Evolutionary conservation across 1,140 invertebrate species (phyloP).

Genomic region (Elymnias hypermnestra): DNA sequence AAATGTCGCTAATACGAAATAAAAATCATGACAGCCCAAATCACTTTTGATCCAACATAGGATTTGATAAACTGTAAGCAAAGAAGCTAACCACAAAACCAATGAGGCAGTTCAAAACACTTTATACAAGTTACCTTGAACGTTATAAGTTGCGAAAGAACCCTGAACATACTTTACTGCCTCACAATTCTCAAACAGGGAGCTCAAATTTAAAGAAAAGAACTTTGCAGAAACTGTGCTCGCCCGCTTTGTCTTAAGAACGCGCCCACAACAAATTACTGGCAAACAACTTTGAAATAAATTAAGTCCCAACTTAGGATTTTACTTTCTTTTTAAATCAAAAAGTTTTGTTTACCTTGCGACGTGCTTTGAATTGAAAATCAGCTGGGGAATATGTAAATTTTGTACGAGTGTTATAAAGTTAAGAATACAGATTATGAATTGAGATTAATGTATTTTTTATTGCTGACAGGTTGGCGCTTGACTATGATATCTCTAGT

Average conservation of each 20-base stretch:
- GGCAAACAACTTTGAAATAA: constrained; percentile 70
- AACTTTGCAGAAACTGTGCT: constrained; percentile 2
- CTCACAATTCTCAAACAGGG: constrained; percentile 1
- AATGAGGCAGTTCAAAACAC: too few species aligned
- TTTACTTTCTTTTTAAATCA: constrained; percentile 65
- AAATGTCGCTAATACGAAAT: too few species aligned
- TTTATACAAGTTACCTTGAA: background rate
- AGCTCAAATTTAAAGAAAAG: constrained; percentile 3
- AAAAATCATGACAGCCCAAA: too few species aligned
- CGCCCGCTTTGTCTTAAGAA: constrained; percentile 25
- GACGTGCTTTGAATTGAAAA: constrained; percentile 22
- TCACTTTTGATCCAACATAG: too few species aligned
- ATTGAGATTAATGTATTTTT: background rate
- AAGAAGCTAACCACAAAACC: too few species aligned
- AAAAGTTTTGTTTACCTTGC: constrained; percentile 62
- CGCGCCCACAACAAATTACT: constrained; percentile 66
- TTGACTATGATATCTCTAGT: too few species aligned
- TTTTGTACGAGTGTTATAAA: constrained; percentile 2
- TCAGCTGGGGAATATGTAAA: constrained; percentile 2
- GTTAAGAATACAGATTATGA: background rate
- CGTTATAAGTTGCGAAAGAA: background rate
- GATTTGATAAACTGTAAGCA: too few species aligned
- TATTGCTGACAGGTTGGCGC: background rate
- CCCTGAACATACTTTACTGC: background rate
- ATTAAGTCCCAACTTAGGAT: constrained; percentile 71